Evolutionary conservation across 2,888 invertebrate genomes (phyloP).

Genomic region (Drosophila stalkeri): DNA sequence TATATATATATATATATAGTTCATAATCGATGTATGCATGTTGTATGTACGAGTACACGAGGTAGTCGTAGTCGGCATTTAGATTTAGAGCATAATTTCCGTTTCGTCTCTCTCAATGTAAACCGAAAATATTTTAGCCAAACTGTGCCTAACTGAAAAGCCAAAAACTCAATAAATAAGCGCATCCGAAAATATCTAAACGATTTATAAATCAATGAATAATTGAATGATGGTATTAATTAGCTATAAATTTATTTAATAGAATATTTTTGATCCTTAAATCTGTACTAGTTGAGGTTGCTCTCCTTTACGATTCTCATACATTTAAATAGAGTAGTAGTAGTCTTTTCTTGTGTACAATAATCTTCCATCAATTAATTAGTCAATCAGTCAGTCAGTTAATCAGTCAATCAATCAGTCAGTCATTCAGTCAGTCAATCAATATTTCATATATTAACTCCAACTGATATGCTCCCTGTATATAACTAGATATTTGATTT

Average conservation of each 20-base stretch:
- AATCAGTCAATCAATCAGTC: background rate
- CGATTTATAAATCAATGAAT: background rate
- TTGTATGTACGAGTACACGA: constrained; percentile 66
- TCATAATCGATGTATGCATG: constrained; percentile 38
- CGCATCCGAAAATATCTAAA: constrained; percentile 49
- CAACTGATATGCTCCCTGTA: background rate
- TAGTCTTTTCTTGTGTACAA: background rate
- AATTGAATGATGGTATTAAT: too few relatives aligned
- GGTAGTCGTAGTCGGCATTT: constrained; percentile 84
- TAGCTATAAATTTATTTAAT: too few relatives aligned
- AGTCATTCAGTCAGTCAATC: background rate
- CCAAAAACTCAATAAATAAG: constrained; percentile 66
- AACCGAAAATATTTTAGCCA: constrained; percentile 16
- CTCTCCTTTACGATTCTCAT: too few relatives aligned
- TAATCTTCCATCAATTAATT: background rate
- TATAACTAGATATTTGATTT: background rate
- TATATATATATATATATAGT: constrained; percentile 32
- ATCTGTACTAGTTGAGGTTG: too few relatives aligned
- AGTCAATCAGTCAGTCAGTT: background rate
- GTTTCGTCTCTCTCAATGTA: constrained; percentile 52
- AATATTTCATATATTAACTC: background rate
- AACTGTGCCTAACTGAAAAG: constrained; percentile 32
- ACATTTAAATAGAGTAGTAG: background rate
- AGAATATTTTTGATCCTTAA: too few relatives aligned
- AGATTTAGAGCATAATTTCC: constrained; percentile 73